Evolutionary conservation across 92 coral and sea anemone species (phyloP).

Genomic region (Umimayanthus kanabou): DNA sequence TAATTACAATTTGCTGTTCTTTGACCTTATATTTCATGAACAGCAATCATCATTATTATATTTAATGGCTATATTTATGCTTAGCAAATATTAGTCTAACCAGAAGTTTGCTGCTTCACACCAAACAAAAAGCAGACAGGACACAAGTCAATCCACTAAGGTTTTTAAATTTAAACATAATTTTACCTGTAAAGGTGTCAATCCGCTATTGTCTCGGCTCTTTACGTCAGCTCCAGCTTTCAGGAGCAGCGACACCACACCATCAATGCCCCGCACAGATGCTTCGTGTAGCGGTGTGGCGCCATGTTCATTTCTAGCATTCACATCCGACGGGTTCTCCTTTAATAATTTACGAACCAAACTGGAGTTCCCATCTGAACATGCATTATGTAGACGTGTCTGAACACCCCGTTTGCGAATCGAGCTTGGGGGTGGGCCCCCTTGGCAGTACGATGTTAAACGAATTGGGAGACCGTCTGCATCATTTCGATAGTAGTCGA

Average conservation of each 20-base stretch:
- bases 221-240: constrained; percentile 89
- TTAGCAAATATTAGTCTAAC: background rate
- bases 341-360: constrained; percentile 72
- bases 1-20: background rate
- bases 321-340: constrained; percentile 75
- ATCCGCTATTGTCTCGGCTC: constrained; percentile 79
- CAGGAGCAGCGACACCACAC: constrained; percentile 68
- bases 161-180: background rate
- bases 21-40: constrained; percentile 14
- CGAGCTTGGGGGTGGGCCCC: constrained; percentile 92
- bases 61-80: background rate
- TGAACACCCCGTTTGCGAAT: constrained; percentile 79
- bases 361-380: constrained; percentile 74
- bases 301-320: constrained; percentile 85
- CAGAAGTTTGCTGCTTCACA: background rate
- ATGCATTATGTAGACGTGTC: constrained; percentile 79
- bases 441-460: constrained; percentile 70
- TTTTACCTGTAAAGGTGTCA: constrained; percentile 85
- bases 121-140: background rate
- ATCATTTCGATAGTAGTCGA: constrained; percentile 87
- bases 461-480: constrained; percentile 90
- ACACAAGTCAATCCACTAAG: background rate
- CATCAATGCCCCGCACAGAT: constrained; percentile 69
- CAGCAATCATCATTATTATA: background rate
- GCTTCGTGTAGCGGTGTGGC: constrained; percentile 87